These are phyloP conservation scores for Ganaspis sp. DNA, from an alignment of 1,140 invertebrate species.

Conservation along the genomic window DNA sequence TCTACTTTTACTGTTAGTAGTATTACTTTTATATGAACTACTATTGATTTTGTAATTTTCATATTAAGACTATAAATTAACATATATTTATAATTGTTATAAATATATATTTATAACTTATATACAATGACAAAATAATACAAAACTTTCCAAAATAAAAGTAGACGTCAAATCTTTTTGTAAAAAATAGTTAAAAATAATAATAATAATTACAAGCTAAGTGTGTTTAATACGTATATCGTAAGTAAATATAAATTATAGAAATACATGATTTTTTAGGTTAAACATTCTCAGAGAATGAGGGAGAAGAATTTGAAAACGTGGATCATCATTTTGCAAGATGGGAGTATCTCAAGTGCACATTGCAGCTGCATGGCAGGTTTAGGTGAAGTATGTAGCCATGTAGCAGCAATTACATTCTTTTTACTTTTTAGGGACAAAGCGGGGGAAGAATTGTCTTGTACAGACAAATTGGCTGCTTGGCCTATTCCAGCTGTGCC, in stretches of 20 bases:
- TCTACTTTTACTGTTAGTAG: too few relatives aligned
- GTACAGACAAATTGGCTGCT: not conserved
- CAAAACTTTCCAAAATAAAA: too few relatives aligned
- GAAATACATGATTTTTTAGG: not conserved
- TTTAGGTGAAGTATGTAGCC: not conserved
- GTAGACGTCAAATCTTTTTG: too few relatives aligned
- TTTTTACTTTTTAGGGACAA: not conserved
- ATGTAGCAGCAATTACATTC: slow-evolving; percentile 3
- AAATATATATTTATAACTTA: too few relatives aligned
- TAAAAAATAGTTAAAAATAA: too few relatives aligned
- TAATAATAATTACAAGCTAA: not conserved
- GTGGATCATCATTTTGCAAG: not conserved
- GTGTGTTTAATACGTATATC: not conserved
- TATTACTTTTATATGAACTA: too few relatives aligned
- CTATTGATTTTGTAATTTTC: too few relatives aligned
- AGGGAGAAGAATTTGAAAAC: not conserved
- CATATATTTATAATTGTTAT: too few relatives aligned
- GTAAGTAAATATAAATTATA: not conserved
- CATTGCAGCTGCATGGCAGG: not conserved
- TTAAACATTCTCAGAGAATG: not conserved
- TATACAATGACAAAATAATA: too few relatives aligned
- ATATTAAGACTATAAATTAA: too few relatives aligned
- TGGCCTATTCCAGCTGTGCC: too few relatives aligned
- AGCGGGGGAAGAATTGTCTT: not conserved
- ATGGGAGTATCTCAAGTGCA: not conserved